Evolutionary conservation across 2,888 invertebrate genomes (phyloP), one percentile per base, ranked within the genome.

Genomic region (Parascotia fuliginaria): DNA sequence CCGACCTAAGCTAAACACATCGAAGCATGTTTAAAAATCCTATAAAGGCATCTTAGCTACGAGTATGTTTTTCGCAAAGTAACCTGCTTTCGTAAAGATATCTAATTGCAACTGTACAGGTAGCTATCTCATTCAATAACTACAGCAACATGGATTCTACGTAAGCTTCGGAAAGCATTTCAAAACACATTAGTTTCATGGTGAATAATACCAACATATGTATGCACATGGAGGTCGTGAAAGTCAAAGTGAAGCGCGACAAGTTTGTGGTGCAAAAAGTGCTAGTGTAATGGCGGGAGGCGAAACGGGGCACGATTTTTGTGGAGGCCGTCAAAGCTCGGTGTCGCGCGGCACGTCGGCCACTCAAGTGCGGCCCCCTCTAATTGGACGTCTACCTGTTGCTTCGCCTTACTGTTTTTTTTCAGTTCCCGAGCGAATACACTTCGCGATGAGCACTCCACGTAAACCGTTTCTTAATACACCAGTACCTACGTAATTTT

Each of bases 361-460:
- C 79, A 79, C 85, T 88, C 82, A 79, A 85, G 82, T 78, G 77
- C 81, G 83, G 79, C 81, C 77, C 78, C 69, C 86, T 84, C 89
- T 92, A 91, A 92, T 91, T 91, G 92, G 90, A 87, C 79, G 83
- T 84, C 87, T 89, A 92, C 91, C 91, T 91, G 91, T 92, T 92
- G 91, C 87, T 78, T 78, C 76, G 70, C 75, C 83, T 84, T 81
- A 79, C 77, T 76, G 77, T 83, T 84, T 86, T 85, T n/a, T 87
- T 85, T 81, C 74, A 76, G 71, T 64, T 73, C 63, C 71, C 73
- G 65, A 72, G 75, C 65, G 82, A 82, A 79, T 75, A 81, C 78
- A 75, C 76, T 77, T 71, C 52, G 72, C 73, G 83, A 82, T 78
- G 81, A 85, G 79, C 77, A 73, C 78, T 81, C 75, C 79, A 83